Percentiles rank a stretch among this genome's conserved stretches.
Conservation (phyloP, 2,113 vertebrate species). For the Todiramphus saurophagus region DNA sequence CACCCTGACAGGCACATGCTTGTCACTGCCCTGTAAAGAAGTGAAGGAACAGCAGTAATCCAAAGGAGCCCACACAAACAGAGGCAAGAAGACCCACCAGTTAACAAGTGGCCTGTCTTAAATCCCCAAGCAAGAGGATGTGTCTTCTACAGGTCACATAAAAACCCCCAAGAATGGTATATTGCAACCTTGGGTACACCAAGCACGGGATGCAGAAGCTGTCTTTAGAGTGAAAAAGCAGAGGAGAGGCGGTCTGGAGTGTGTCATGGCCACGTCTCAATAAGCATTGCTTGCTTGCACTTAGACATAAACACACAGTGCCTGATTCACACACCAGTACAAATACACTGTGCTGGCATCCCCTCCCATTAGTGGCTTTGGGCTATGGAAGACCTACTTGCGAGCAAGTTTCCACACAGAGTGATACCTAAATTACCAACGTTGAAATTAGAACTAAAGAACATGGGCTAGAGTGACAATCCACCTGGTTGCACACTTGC, state of each 20-base stretch:
- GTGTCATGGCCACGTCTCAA: constrained; percentile 34
- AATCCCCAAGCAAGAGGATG: neutral
- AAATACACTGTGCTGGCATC: neutral
- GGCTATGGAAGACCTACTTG: constrained; percentile 5
- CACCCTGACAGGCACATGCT: neutral
- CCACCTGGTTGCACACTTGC: neutral
- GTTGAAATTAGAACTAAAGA: constrained; percentile 19
- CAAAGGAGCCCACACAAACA: constrained; percentile 16
- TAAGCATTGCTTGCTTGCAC: constrained; percentile 55
- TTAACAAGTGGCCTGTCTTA: neutral
- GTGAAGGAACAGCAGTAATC: constrained; percentile 24
- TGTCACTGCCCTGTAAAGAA: neutral
- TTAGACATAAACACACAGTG: constrained; percentile 52
- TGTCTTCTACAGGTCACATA: constrained; percentile 4
- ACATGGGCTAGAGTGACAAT: neutral
- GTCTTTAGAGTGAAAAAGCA: constrained; percentile 68
- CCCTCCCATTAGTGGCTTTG: constrained; percentile 30
- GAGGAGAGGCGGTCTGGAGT: constrained; percentile 47
- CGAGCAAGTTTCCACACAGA: neutral
- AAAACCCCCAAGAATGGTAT: neutral
- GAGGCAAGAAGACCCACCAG: neutral
- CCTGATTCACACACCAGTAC: constrained; percentile 76
- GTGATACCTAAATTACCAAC: neutral
- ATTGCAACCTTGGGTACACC: constrained; percentile 38
- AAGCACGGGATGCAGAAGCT: constrained; percentile 67